phyloP scores from a whole-genome alignment of 2,888 invertebrate genomes.

The Heteromyza rotundicornis region DNA sequence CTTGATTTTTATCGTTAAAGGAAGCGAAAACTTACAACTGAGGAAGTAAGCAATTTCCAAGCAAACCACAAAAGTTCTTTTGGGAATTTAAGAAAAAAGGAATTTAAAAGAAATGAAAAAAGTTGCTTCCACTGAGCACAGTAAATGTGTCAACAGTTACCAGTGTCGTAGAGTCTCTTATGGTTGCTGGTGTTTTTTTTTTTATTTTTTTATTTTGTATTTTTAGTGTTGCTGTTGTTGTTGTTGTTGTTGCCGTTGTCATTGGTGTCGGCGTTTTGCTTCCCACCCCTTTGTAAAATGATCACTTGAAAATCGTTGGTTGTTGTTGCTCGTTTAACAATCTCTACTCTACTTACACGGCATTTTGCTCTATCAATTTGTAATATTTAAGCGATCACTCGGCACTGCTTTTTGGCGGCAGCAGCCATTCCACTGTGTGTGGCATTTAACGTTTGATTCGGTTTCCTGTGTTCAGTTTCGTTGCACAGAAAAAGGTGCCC shows the following conservation, averaged over 20 bases:
- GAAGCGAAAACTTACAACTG: constrained; percentile 57
- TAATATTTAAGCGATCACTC: constrained; percentile 18
- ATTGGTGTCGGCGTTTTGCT: constrained; percentile 11
- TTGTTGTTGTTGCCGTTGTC: constrained; percentile 4
- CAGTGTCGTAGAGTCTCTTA: no score
- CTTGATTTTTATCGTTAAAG: constrained; percentile 48
- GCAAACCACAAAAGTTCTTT: constrained; percentile 28
- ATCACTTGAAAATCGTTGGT: not conserved
- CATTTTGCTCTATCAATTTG: constrained; percentile 11
- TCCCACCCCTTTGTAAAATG: not conserved
- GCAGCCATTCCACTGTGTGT: not conserved
- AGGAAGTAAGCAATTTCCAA: constrained; percentile 46
- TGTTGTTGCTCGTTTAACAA: not conserved
- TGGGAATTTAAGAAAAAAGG: no score
- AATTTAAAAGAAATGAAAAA: no score
- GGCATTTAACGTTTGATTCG: constrained; percentile 5
- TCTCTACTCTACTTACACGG: not conserved
- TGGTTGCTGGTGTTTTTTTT: not conserved
- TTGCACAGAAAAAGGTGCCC: no score
- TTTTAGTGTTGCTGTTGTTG: not conserved
- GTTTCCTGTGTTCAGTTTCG: not conserved
- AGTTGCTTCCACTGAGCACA: no score
- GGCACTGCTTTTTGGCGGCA: constrained; percentile 4
- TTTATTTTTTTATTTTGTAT: not conserved
- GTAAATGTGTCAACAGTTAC: constrained; percentile 8